These are phyloP conservation scores for Ips typographus DNA, from an alignment of 1,140 invertebrate genomes.

Conservation along the genomic window DNA sequence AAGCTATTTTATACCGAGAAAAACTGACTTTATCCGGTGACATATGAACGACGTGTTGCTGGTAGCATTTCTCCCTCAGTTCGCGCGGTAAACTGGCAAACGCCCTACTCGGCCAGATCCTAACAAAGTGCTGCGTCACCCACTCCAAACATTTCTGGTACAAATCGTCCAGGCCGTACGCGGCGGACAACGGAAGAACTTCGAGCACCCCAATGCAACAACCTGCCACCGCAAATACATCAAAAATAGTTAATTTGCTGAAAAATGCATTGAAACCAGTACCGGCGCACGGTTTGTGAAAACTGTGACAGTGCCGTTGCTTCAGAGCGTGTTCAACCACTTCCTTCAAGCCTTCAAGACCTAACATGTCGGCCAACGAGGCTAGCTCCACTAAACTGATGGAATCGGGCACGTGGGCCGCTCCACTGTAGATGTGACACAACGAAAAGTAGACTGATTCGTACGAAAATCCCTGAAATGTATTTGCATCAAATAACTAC, in stretches of 20 bases:
- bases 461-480: conserved; percentile 79
- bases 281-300: conserved; percentile 70
- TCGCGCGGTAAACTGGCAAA: conserved; percentile 80
- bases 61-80: conserved; percentile 78
- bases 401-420: conserved; percentile 78
- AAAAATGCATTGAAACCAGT: not conserved
- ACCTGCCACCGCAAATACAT: conserved; percentile 9
- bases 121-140: conserved; percentile 81
- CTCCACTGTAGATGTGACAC: conserved; percentile 90
- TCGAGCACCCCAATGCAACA: conserved; percentile 65
- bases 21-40: conserved; percentile 41
- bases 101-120: conserved; percentile 83
- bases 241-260: not conserved
- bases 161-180: conserved; percentile 84
- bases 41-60: conserved; percentile 77
- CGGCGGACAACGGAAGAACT: conserved; percentile 76
- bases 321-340: conserved; percentile 84
- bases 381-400: conserved; percentile 84
- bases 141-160: conserved; percentile 81
- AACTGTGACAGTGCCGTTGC: conserved; percentile 88
- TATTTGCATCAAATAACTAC: not conserved
- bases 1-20: not conserved
- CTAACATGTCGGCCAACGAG: conserved; percentile 83
- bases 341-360: conserved; percentile 86
- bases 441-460: conserved; percentile 84